Conservation (phyloP, 2,797 vertebrate genomes). For the Oophaga sylvatica region DNA sequence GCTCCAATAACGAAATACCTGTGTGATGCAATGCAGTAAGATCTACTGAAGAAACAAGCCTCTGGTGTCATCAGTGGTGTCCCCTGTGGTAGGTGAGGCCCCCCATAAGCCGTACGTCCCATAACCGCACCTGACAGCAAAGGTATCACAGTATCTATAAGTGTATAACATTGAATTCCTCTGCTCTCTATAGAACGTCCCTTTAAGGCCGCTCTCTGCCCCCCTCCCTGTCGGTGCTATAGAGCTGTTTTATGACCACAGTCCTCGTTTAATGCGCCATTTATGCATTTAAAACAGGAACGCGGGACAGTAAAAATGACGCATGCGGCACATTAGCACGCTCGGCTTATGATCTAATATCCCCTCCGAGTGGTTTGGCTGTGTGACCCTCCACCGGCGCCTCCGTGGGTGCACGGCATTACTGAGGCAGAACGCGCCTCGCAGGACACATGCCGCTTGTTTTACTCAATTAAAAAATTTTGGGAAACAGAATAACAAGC, state of each 20-base stretch:
- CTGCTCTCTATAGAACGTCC: not conserved
- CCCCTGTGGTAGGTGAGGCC: not conserved
- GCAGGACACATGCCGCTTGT: slow-evolving; percentile 61
- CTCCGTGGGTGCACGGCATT: slow-evolving; percentile 69
- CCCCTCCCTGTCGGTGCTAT: not conserved
- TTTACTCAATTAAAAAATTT: slow-evolving; percentile 52
- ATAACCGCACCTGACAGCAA: no score
- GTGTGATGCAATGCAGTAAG: not conserved
- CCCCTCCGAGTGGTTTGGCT: slow-evolving; percentile 68
- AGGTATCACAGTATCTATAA: not conserved
- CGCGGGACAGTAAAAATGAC: slow-evolving; percentile 72
- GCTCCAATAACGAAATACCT: not conserved
- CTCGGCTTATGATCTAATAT: slow-evolving; percentile 67
- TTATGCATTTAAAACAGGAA: slow-evolving; percentile 69
- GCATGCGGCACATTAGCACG: slow-evolving; percentile 70
- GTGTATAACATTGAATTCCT: not conserved
- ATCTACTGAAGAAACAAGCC: not conserved
- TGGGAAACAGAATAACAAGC: slow-evolving; percentile 47
- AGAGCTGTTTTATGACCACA: slow-evolving; percentile 51
- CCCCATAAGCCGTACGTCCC: no score
- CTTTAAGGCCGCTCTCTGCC: not conserved
- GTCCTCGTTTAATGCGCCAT: slow-evolving; percentile 66
- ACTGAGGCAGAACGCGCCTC: slow-evolving; percentile 64
- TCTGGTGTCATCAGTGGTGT: not conserved
- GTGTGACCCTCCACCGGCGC: slow-evolving; percentile 69